phyloP scores from a whole-genome alignment of 2,113 vertebrate genomes.

The Arenaria interpres region DNA sequence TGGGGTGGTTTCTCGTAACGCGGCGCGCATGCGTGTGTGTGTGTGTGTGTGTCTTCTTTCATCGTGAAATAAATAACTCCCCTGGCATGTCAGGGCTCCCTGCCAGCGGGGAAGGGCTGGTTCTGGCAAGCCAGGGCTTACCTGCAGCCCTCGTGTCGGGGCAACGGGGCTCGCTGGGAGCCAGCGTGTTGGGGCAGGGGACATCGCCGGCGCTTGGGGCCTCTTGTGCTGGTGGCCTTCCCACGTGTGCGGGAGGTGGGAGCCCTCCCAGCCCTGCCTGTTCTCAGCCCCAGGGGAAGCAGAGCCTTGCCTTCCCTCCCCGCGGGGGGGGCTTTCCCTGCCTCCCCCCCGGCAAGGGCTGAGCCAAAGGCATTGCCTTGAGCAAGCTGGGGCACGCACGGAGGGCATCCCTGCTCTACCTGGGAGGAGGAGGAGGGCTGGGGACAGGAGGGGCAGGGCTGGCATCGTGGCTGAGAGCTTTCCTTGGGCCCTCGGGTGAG shows the following conservation, averaged over 20 bases:
- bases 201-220: rapidly evolving
- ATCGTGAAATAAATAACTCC: constrained; percentile 16
- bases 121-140: constrained; percentile 40
- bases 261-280: background rate
- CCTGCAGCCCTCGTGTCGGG: constrained; percentile 14
- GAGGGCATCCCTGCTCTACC: background rate
- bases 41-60: constrained; percentile 7
- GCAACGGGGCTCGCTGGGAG: background rate
- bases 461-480: background rate
- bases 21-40: background rate
- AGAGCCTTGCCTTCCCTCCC: background rate
- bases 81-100: constrained; percentile 43
- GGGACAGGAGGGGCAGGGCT: background rate
- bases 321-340: background rate
- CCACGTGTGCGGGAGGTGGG: background rate
- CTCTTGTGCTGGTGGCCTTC: background rate
- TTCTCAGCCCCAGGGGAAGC: background rate
- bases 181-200: background rate
- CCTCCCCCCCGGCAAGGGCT: background rate
- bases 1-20: background rate
- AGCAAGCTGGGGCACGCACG: background rate
- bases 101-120: constrained; percentile 18
- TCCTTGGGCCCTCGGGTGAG: background rate
- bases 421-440: background rate
- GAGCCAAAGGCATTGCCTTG: background rate